Base-by-base conservation (phyloP, 2,888 invertebrate genomes). In the Apamea crenata region DNA sequence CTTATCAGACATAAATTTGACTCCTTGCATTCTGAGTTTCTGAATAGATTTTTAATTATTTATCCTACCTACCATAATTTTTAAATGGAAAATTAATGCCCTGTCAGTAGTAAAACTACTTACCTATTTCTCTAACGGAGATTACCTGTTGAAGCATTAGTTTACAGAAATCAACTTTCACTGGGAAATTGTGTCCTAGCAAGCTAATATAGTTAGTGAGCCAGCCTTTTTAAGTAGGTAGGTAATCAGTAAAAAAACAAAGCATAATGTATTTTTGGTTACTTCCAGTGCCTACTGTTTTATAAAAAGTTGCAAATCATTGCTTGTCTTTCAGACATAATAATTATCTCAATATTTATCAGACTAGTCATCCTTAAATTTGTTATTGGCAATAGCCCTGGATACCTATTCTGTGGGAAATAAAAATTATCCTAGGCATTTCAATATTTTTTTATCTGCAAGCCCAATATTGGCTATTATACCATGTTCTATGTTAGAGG, bases 221-320 rank as follows among this genome's bases (percentile, higher is more conserved):
- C 32, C 63, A 47, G 2, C 18, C 40, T n/a, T 44, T 32, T 36
- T 56, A n/a, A 32, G 3, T 36, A 61, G 6, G 21, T 56, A 44
- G 6, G 6, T 18, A 36, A 44, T 1, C 18, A 25, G 2, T 59
- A 4, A 47, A 12, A 12, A 16, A 74, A 16, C 8, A 0, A 71
- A 61, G 25, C 10, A 25, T 32, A 25, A 14, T 16, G 5, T 59
- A 61, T 61, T 59, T 53, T 53, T 77, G 36, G 44, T 44, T 14
- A 80, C n/a, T 12, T 36, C 16, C 8, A 14, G 29, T 29, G 21
- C 4, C 7, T 50, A 50, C 29, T 50, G 6, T 50, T 47, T 78
- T 14, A 61, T 16, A 53, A 16, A 71, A 81, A 59, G 40, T 69
- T 80, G n/a, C 72, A 65, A 81, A 47, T 85, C 65, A 85, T 85